phyloP scores from a whole-genome alignment of 2,888 invertebrate genomes.

The Girardia tigrina region DNA sequence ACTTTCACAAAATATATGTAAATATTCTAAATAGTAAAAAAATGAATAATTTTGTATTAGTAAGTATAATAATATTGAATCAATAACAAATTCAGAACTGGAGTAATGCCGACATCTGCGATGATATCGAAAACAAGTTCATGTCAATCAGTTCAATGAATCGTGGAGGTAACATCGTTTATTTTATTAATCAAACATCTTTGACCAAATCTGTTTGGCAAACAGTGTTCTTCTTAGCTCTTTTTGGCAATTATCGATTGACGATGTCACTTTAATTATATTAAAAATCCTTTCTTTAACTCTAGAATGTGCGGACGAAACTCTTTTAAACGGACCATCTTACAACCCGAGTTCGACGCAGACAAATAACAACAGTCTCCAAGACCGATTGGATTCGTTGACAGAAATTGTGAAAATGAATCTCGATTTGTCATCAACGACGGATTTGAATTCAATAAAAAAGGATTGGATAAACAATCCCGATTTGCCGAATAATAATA shows the following conservation, averaged over 20 bases:
- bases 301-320: too few relatives aligned
- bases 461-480: background rate
- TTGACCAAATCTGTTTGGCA: background rate
- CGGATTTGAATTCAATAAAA: background rate
- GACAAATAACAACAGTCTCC: background rate
- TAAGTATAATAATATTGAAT: background rate
- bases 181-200: background rate
- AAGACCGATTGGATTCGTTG: background rate
- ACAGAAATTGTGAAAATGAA: conserved; percentile 15
- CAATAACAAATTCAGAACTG: background rate
- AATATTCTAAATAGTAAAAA: too few relatives aligned
- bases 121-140: background rate
- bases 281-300: too few relatives aligned
- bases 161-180: background rate
- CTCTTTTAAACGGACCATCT: background rate
- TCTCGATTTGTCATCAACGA: background rate
- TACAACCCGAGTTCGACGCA: background rate
- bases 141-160: background rate
- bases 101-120: background rate
- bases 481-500: background rate
- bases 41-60: too few relatives aligned
- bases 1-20: too few relatives aligned
- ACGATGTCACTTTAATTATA: too few relatives aligned
- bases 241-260: too few relatives aligned
- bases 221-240: background rate